Percentiles rank a stretch among this genome's conserved stretches.
These are phyloP conservation scores for Sebastes kiyomatsui DNA, from an alignment of 2,797 vertebrate species.

Conservation along the genomic window DNA sequence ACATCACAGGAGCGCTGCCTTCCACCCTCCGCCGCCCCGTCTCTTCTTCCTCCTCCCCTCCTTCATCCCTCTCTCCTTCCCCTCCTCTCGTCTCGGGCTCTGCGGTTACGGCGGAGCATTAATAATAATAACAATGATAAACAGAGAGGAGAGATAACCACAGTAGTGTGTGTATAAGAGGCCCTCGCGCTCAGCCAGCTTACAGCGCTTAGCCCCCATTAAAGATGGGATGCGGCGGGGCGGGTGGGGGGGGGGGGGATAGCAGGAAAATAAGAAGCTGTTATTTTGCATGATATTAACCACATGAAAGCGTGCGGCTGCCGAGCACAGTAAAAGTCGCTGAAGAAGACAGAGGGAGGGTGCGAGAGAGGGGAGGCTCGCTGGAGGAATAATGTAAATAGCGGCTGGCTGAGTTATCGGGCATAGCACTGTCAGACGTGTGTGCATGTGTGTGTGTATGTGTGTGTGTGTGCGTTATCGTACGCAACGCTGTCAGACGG, in stretches of 20 bases:
- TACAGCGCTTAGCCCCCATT: constrained; percentile 84
- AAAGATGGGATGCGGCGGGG: constrained; percentile 70
- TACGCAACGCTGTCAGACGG: constrained; percentile 81
- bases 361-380: constrained; percentile 45
- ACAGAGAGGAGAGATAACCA: constrained; percentile 82
- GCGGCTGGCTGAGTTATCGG: constrained; percentile 83
- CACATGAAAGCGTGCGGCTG: constrained; percentile 84
- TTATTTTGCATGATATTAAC: constrained; percentile 88
- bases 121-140: constrained; percentile 87
- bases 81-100: constrained; percentile 52
- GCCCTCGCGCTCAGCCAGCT: constrained; percentile 78
- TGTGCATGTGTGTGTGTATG: constrained; percentile 28
- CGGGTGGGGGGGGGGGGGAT: neutral
- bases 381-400: constrained; percentile 85
- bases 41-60: constrained; percentile 40
- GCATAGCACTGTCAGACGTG: constrained; percentile 79
- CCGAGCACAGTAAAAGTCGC: constrained; percentile 77
- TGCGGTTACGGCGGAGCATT: constrained; percentile 74
- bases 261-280: constrained; percentile 78
- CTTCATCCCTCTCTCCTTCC: constrained; percentile 50
- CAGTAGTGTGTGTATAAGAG: constrained; percentile 76
- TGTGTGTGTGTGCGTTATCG: constrained; percentile 76
- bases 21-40: constrained; percentile 60
- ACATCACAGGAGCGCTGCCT: constrained; percentile 75
- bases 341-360: constrained; percentile 73